phyloP scores from a whole-genome alignment of 1,140 invertebrate genomes.

The Dermatophagoides farinae region DNA sequence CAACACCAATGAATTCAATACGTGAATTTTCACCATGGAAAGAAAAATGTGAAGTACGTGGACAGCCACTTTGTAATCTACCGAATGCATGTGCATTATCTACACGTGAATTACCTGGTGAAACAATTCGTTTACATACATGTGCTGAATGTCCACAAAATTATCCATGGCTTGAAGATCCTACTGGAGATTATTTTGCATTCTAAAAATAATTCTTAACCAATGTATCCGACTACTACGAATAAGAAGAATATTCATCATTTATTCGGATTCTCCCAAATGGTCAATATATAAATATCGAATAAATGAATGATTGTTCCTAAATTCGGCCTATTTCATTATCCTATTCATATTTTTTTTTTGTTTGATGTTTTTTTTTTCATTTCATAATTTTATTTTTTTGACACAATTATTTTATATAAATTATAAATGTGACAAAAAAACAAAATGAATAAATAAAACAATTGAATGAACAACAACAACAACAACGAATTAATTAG shows the following conservation, averaged over 20 bases:
- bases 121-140: slow-evolving; percentile 73
- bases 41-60: slow-evolving; percentile 82
- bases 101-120: slow-evolving; percentile 69
- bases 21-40: slow-evolving; percentile 86
- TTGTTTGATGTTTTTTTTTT: no score
- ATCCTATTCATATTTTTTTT: no score
- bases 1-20: slow-evolving; percentile 61
- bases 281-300: no score
- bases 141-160: slow-evolving; percentile 89
- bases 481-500: no score
- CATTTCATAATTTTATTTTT: no score
- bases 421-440: no score
- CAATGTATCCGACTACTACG: not conserved
- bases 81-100: slow-evolving; percentile 72
- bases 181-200: slow-evolving; percentile 76
- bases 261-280: not conserved
- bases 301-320: no score
- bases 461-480: no score
- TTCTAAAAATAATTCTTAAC: slow-evolving; percentile 20
- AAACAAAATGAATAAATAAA: no score
- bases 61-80: slow-evolving; percentile 70
- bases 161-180: slow-evolving; percentile 84
- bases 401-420: no score
- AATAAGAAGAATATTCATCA: not conserved
- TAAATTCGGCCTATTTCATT: no score